A percentile compares a stretch with the other conserved stretches of the same genome.
Conservation (phyloP, 1,140 invertebrate species). For the Sitobion miscanthi region DNA sequence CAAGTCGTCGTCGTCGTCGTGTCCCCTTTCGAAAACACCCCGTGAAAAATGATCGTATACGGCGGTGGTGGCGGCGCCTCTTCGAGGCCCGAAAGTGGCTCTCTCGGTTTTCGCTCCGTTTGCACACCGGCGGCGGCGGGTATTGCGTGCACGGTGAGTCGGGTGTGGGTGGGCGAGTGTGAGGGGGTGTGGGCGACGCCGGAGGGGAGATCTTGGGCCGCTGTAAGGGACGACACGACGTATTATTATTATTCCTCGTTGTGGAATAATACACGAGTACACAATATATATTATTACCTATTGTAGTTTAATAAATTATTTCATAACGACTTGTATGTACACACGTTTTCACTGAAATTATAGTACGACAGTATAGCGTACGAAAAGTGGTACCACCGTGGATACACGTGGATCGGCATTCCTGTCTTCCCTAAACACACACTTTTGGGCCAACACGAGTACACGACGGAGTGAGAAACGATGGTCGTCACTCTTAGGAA, state of each 20-base stretch:
- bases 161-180: rapidly evolving
- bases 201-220: neutral
- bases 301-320: neutral
- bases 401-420: neutral
- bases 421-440: neutral
- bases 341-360: neutral
- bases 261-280: neutral
- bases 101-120: constrained; percentile 1
- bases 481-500: neutral
- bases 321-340: neutral
- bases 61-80: neutral
- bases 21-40: constrained; percentile 29
- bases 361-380: too few relatives aligned
- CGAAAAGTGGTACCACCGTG: neutral
- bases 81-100: neutral
- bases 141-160: neutral
- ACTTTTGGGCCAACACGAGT: neutral
- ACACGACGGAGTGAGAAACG: neutral
- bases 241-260: neutral
- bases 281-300: neutral
- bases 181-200: neutral
- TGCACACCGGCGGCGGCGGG: neutral
- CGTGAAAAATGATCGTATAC: neutral
- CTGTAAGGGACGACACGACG: neutral
- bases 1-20: neutral